These are phyloP conservation scores for Gonioctena quinquepunctata DNA, from an alignment of 1,140 invertebrate species.

Conservation along the genomic window DNA sequence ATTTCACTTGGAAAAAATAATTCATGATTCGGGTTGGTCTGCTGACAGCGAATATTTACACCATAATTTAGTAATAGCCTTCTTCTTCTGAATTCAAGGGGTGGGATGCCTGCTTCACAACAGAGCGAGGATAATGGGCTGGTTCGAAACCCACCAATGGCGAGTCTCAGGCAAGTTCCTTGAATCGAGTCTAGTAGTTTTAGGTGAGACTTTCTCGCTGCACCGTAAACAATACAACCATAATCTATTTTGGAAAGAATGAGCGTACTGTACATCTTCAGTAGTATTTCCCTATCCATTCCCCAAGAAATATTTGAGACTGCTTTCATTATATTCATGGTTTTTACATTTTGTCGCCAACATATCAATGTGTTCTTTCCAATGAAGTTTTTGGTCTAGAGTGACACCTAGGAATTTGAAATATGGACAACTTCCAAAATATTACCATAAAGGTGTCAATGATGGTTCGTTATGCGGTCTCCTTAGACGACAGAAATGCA, in stretches of 20 bases:
- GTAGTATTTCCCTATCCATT: constrained; percentile 14
- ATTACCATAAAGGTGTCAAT: not conserved
- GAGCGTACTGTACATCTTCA: constrained; percentile 23
- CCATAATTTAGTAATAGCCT: not conserved
- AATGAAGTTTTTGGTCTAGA: constrained; percentile 19
- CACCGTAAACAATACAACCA: constrained; percentile 20
- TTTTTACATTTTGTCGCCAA: constrained; percentile 13
- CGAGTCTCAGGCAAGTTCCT: constrained; percentile 3
- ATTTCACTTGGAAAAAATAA: not conserved
- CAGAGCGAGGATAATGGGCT: constrained; percentile 18
- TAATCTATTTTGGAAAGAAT: constrained; percentile 26
- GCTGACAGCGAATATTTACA: not conserved
- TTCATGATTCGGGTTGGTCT: not conserved
- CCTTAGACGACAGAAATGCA: not conserved
- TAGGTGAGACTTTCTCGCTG: constrained; percentile 9
- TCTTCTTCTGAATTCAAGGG: not conserved
- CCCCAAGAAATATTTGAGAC: constrained; percentile 21
- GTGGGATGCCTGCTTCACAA: constrained; percentile 7
- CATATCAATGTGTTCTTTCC: constrained; percentile 11
- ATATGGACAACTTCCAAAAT: not conserved
- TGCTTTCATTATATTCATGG: constrained; percentile 15
- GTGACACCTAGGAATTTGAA: constrained; percentile 17
- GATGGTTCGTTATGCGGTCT: not conserved
- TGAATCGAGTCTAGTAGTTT: constrained; percentile 18
- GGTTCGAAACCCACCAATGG: constrained; percentile 22